These are phyloP conservation scores for Acyrthosiphon pisum DNA, from an alignment of 1,140 invertebrate species.

Conservation along the genomic window DNA sequence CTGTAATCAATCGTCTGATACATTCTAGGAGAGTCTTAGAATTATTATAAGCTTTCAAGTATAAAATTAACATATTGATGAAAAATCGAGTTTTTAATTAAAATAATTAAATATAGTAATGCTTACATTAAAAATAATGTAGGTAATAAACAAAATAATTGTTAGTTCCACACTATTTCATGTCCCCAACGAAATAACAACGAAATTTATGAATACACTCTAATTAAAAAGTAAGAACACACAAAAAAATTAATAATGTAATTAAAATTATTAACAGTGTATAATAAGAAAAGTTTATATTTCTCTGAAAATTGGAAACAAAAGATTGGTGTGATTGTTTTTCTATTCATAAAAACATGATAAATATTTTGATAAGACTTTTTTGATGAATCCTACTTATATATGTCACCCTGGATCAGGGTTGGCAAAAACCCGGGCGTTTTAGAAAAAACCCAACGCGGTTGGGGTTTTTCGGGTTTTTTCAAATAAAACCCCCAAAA, in stretches of 20 bases:
- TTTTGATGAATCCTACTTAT: background rate
- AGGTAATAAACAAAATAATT: slow-evolving; percentile 7
- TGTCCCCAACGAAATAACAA: background rate
- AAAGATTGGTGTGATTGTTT: background rate
- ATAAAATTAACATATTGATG: slow-evolving; percentile 29
- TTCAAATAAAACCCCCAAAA: too few species aligned
- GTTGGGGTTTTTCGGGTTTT: too few species aligned
- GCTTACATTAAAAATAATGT: background rate
- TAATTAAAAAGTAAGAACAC: background rate
- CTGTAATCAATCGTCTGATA: background rate
- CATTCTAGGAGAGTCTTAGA: background rate
- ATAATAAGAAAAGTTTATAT: background rate
- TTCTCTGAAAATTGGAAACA: background rate
- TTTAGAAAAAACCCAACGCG: too few species aligned
- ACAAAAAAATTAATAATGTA: background rate
- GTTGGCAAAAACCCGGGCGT: too few species aligned
- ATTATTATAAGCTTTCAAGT: background rate
- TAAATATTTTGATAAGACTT: background rate
- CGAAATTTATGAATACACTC: background rate
- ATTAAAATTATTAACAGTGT: background rate
- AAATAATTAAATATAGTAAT: background rate
- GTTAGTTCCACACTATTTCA: background rate
- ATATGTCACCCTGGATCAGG: too few species aligned
- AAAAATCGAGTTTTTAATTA: background rate
- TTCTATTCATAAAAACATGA: background rate